A percentile compares a stretch with the other conserved stretches of the same genome.
Conservation (phyloP, 2,113 vertebrate species). For the Clarias magur region DNA sequence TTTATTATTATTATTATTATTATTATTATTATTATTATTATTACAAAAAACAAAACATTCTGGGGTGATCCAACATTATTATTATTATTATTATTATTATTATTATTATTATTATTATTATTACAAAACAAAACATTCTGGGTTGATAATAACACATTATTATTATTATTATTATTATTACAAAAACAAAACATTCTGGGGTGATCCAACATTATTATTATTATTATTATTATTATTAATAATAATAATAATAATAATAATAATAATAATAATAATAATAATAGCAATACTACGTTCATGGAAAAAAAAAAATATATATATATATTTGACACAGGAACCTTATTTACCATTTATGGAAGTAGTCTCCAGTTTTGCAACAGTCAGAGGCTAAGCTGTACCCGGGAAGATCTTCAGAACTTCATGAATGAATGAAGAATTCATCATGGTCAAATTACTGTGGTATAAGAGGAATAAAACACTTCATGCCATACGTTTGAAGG, state of each 20-base stretch:
- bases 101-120: not conserved
- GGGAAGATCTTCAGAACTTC: not conserved
- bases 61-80: not conserved
- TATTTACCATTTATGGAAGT: not conserved
- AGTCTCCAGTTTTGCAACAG: not conserved
- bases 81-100: not conserved
- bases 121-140: too few relatives aligned
- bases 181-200: not conserved
- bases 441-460: too few relatives aligned
- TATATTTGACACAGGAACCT: not conserved
- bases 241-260: too few relatives aligned
- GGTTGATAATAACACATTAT: too few relatives aligned
- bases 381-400: not conserved
- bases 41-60: not conserved
- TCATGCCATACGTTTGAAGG: not conserved
- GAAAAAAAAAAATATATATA: too few relatives aligned
- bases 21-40: not conserved
- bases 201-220: not conserved
- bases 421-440: not conserved
- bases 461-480: not conserved
- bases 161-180: not conserved
- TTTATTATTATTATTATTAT: not conserved
- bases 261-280: not conserved
- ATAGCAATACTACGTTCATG: too few relatives aligned
- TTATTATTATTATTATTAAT: not conserved